A percentile compares a stretch with the other conserved stretches of the same genome.
Evolutionary conservation across 2,888 invertebrate genomes (phyloP).

Genomic region (Pandemis cinnamomeana): DNA sequence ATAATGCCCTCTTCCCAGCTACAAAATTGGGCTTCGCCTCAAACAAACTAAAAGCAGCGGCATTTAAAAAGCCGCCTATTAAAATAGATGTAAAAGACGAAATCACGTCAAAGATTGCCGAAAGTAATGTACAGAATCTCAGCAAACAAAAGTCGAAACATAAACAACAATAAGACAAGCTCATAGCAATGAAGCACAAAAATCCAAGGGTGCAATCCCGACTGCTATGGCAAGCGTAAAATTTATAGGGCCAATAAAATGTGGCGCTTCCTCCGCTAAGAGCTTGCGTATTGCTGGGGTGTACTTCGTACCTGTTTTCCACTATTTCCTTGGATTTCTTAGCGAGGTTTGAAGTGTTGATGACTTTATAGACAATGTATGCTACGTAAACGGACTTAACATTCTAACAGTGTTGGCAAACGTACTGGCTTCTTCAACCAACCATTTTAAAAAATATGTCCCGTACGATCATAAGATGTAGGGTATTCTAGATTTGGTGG

Average conservation of each 20-base stretch:
- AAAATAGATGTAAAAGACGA: conserved; percentile 14
- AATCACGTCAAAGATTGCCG: conserved; percentile 30
- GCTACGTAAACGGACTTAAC: neutral
- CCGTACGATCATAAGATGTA: no score
- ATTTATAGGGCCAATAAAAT: conserved; percentile 83
- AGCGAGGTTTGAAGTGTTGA: neutral
- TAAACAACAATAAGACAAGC: conserved; percentile 48
- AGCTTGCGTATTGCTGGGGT: conserved; percentile 14
- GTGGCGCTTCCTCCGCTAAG: conserved; percentile 50
- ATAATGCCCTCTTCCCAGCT: no score
- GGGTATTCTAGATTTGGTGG: no score
- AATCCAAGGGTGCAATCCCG: conserved; percentile 77
- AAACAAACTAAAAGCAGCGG: neutral
- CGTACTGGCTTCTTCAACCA: no score
- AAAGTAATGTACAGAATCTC: conserved; percentile 30
- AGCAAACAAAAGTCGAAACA: conserved; percentile 31
- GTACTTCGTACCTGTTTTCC: conserved; percentile 12
- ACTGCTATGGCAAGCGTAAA: conserved; percentile 71
- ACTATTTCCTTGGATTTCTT: conserved; percentile 16
- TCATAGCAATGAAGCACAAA: conserved; percentile 66
- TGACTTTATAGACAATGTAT: neutral
- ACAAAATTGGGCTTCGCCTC: no score
- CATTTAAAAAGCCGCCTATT: neutral
- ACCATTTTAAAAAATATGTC: no score
- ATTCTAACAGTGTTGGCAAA: neutral